These are phyloP conservation scores for Leucosticte australis DNA, from an alignment of 2,113 vertebrate genomes.

Conservation along the genomic window DNA sequence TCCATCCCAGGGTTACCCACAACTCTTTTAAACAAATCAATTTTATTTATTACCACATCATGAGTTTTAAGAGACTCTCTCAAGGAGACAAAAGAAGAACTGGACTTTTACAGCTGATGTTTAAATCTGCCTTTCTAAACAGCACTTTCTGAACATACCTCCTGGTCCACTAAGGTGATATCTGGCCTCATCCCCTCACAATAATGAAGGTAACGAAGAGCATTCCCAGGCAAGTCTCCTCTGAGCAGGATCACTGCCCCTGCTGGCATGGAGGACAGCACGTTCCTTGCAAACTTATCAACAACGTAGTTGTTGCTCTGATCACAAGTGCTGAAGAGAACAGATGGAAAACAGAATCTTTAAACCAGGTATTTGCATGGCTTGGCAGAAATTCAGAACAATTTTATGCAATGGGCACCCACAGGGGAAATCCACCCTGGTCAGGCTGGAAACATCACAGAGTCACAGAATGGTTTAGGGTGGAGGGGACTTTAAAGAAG, in stretches of 20 bases:
- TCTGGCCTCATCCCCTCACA: constrained; percentile 88
- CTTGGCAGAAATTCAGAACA: background rate
- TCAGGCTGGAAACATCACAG: background rate
- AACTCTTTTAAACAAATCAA: background rate
- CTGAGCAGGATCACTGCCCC: constrained; percentile 88
- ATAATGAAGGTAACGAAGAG: constrained; percentile 91
- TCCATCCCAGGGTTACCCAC: background rate
- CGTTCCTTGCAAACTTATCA: constrained; percentile 87
- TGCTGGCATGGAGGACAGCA: constrained; percentile 84
- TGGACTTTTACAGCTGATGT: background rate
- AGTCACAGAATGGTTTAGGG: background rate
- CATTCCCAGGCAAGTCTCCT: constrained; percentile 94
- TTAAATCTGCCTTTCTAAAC: background rate
- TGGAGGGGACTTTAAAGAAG: background rate
- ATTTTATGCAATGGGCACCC: background rate
- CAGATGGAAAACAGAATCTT: background rate
- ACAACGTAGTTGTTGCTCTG: constrained; percentile 86
- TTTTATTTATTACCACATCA: background rate
- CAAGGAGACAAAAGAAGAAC: background rate
- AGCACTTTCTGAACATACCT: constrained; percentile 75
- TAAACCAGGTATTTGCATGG: background rate
- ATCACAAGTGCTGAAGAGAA: constrained; percentile 81
- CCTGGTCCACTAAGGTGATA: constrained; percentile 91
- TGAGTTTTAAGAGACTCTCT: background rate
- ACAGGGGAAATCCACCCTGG: background rate